Evolutionary conservation across 92 coral and sea anemone species (phyloP), one percentile per base, ranked within the genome.

Genomic region (Phenganax stokvisi): DNA sequence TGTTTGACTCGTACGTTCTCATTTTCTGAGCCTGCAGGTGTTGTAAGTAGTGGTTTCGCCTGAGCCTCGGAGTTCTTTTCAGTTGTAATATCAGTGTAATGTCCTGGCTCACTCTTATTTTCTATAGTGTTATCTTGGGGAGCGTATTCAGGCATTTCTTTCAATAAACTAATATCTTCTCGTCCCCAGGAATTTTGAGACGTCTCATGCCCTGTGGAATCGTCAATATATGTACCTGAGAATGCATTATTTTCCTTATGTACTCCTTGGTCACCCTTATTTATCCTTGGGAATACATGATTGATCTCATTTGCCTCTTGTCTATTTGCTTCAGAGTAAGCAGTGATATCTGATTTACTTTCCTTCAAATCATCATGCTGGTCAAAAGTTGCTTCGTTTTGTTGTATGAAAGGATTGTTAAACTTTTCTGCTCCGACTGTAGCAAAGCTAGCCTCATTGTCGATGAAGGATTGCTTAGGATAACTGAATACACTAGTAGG

Each of bases 381-480:
- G 57, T 74, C 64, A 10, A 9, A 30, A 55, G 25, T 74, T 51
- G 6, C 56, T 13, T 74, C 81, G 10, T 77, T 31, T 44, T 47
- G 61, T 44, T 25, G 51, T 62, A 9, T 12, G 58, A 64, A 7
- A 0, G 60, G 44, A 44, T 78, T 47, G 27, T 0, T 47, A 17
- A 78, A 78, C 55, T 59, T 78, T 37, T 54, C 51, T 20, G 73
- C 82, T n/a, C 72, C 47, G 59, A 51, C 56, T 15, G 72, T 61
- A 9, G 82, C 82, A 30, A 44, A 61, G 25, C 30, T 51, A 7
- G 73, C 82, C 64, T 78, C 82, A 25, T 78, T 62, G 61, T 64
- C 64, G 12, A 78, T 47, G 55, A 78, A 78, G 82, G 72, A 61
- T 47, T 47, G 82, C 53, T n/a, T 61, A 20, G 82, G 82, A 78